A percentile compares a stretch with the other conserved stretches of the same genome.
Conservation (phyloP, 1,140 invertebrate genomes). For the Aphaenogaster floridana region DNA sequence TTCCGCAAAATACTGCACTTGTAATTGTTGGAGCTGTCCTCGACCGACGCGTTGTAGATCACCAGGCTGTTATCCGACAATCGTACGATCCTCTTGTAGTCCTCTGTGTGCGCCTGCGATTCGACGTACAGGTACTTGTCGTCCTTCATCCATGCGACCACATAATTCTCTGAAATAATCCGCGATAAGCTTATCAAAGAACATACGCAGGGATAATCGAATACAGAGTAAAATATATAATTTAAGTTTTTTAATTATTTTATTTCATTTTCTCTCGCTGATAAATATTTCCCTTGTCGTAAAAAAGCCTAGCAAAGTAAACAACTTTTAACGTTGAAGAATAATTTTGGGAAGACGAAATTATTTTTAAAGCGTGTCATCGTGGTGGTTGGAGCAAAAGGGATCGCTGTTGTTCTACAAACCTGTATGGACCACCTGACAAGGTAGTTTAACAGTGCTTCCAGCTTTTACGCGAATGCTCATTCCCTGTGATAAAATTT, state of each 20-base stretch:
- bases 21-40: constrained; percentile 75
- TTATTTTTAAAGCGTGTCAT: not conserved
- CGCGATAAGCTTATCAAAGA: not conserved
- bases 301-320: not conserved
- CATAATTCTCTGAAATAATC: constrained; percentile 67
- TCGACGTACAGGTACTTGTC: constrained; percentile 65
- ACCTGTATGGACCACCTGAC: constrained; percentile 75
- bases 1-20: constrained; percentile 69
- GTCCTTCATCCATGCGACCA: constrained; percentile 73
- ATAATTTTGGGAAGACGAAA: not conserved
- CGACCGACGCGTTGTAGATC: constrained; percentile 67
- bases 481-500: constrained; percentile 66
- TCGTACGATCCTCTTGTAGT: constrained; percentile 44
- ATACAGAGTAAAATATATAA: not conserved
- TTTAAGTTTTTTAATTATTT: not conserved
- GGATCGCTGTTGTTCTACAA: constrained; percentile 11
- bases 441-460: constrained; percentile 73
- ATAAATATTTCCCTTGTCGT: not conserved
- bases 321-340: not conserved
- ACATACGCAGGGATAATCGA: not conserved
- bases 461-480: constrained; percentile 66
- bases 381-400: not conserved
- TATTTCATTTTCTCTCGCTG: not conserved
- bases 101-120: not conserved
- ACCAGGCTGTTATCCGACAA: constrained; percentile 70